These are phyloP conservation scores for Zapornia atra DNA, from an alignment of 2,113 vertebrate genomes.

Conservation along the genomic window DNA sequence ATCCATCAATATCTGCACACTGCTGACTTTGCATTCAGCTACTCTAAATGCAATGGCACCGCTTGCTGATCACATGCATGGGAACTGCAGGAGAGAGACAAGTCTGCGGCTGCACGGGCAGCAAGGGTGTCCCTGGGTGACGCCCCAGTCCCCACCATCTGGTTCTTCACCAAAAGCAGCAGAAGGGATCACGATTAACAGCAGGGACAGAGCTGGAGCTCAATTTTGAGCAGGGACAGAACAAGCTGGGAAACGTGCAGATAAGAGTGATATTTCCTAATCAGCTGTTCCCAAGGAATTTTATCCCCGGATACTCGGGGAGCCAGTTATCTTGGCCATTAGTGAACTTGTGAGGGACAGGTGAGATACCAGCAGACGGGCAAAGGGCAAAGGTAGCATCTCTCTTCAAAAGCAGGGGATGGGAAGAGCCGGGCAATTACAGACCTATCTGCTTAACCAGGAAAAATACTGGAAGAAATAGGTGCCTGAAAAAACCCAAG, in stretches of 20 bases:
- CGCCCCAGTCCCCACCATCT: background rate
- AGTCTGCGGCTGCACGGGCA: background rate
- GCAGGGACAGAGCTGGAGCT: background rate
- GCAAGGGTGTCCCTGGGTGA: accelerated
- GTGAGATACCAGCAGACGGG: conserved; percentile 61
- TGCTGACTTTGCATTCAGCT: background rate
- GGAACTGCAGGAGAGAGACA: accelerated
- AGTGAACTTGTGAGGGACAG: conserved; percentile 68
- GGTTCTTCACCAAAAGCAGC: background rate
- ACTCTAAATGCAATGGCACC: background rate
- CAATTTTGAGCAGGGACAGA: background rate
- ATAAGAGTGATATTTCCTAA: conserved; percentile 28
- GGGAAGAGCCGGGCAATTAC: background rate
- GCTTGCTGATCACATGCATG: background rate
- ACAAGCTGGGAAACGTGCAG: background rate
- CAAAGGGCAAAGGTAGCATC: conserved; percentile 38
- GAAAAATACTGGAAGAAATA: background rate
- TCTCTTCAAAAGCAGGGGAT: background rate
- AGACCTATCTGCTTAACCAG: background rate
- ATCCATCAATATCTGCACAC: background rate
- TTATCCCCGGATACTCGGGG: background rate
- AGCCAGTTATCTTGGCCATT: conserved; percentile 44
- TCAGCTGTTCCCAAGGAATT: background rate
- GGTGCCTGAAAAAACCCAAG: background rate
- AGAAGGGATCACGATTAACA: background rate